Percentiles rank a stretch among this genome's conserved stretches.
Conservation (phyloP, 2,113 vertebrate species). For the Podarcis muralis region DNA sequence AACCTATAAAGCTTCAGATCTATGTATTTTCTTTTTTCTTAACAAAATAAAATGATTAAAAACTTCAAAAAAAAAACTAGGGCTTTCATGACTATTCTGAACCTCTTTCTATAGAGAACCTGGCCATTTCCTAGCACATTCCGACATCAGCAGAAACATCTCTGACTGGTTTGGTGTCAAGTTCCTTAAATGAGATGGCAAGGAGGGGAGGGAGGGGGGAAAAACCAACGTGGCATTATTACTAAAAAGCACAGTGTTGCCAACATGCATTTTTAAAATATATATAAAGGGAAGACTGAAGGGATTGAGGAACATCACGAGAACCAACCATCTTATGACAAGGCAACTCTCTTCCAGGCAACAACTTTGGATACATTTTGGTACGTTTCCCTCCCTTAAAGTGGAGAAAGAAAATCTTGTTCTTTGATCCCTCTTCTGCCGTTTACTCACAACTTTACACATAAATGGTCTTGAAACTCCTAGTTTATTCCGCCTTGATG, state of each 20-base stretch:
- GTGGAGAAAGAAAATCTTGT: slow-evolving; percentile 20
- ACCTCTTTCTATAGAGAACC: slow-evolving; percentile 47
- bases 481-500: slow-evolving; percentile 86
- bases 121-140: slow-evolving; percentile 40
- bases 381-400: slow-evolving; percentile 50
- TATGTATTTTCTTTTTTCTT: slow-evolving; percentile 38
- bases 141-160: slow-evolving; percentile 55
- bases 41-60: background rate
- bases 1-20: slow-evolving; percentile 73
- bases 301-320: slow-evolving; percentile 41
- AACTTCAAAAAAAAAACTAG: slow-evolving; percentile 73
- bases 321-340: slow-evolving; percentile 41
- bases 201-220: slow-evolving; percentile 1
- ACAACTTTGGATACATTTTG: slow-evolving; percentile 50
- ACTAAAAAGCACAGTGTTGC: slow-evolving; percentile 8
- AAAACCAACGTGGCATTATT: background rate
- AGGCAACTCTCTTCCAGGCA: slow-evolving; percentile 33
- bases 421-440: slow-evolving; percentile 12
- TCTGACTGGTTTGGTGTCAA: slow-evolving; percentile 42
- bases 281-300: background rate
- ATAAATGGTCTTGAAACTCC: slow-evolving; percentile 85
- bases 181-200: slow-evolving; percentile 28
- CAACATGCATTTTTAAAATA: background rate
- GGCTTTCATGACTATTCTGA: slow-evolving; percentile 83
- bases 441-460: slow-evolving; percentile 39